These are phyloP conservation scores for Rhadina sibilatrix DNA, from an alignment of 2,113 vertebrate genomes.

Conservation along the genomic window DNA sequence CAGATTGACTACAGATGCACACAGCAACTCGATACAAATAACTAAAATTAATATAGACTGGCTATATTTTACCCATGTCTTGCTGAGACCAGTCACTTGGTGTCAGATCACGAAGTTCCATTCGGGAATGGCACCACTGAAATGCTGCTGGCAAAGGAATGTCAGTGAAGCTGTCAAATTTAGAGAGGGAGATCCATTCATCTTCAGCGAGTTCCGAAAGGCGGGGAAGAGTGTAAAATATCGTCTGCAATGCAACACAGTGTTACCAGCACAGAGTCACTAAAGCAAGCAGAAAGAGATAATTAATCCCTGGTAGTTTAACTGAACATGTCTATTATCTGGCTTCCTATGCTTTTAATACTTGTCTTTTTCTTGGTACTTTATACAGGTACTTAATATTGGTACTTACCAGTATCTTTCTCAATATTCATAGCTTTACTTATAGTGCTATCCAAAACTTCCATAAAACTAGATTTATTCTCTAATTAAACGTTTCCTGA, in stretches of 20 bases:
- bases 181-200: conserved; percentile 86
- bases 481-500: not conserved
- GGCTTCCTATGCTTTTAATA: not conserved
- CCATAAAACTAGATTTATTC: not conserved
- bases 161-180: conserved; percentile 79
- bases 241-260: conserved; percentile 76
- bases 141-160: conserved; percentile 63
- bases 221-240: conserved; percentile 87
- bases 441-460: not conserved
- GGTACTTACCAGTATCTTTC: not conserved
- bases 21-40: not conserved
- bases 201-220: conserved; percentile 89
- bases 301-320: not conserved
- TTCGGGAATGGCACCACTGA: conserved; percentile 70
- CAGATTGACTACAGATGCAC: not conserved
- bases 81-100: conserved; percentile 91
- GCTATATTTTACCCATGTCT: conserved; percentile 79
- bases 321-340: not conserved
- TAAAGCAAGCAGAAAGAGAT: not conserved
- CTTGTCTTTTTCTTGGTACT: not conserved
- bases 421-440: not conserved
- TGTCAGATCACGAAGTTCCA: conserved; percentile 71
- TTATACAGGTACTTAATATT: no score
- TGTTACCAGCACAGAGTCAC: not conserved
- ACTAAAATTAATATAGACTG: not conserved